Conservation (phyloP, 2,888 invertebrate genomes). For the Orthosia gothica region DNA sequence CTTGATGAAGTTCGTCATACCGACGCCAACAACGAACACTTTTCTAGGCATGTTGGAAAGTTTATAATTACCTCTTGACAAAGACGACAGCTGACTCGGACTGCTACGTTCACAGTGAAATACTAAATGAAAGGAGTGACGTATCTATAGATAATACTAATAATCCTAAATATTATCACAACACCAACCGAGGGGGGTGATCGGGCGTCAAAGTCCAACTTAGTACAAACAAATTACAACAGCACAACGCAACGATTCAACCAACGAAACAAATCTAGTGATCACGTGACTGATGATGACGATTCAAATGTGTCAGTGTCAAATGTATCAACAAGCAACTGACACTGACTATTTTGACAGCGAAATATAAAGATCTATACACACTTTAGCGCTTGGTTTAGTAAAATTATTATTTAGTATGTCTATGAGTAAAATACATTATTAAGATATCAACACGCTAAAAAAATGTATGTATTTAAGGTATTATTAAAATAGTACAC, state of each 20-base stretch:
- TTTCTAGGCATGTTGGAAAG: constrained; percentile 88
- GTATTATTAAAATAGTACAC: too few relatives aligned
- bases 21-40: constrained; percentile 98
- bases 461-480: too few relatives aligned
- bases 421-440: not conserved
- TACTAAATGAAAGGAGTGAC: constrained; percentile 39
- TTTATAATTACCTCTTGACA: constrained; percentile 86
- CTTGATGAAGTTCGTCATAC: constrained; percentile 99
- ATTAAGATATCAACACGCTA: too few relatives aligned
- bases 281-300: constrained; percentile 42
- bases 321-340: not conserved
- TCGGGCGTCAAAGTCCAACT: constrained; percentile 54
- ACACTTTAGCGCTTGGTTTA: not conserved
- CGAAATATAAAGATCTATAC: not conserved
- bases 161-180: constrained; percentile 49
- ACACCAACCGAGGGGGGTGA: constrained; percentile 47
- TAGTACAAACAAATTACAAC: constrained; percentile 30
- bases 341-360: constrained; percentile 24
- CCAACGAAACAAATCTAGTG: constrained; percentile 18
- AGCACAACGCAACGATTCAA: not conserved
- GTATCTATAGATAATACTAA: constrained; percentile 59
- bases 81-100: constrained; percentile 78
- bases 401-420: too few relatives aligned
- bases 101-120: constrained; percentile 68
- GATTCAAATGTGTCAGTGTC: constrained; percentile 10